Evolutionary conservation across 2,888 invertebrate species (phyloP), one percentile per base, ranked within the genome.

Genomic region (Phasia obesa): DNA sequence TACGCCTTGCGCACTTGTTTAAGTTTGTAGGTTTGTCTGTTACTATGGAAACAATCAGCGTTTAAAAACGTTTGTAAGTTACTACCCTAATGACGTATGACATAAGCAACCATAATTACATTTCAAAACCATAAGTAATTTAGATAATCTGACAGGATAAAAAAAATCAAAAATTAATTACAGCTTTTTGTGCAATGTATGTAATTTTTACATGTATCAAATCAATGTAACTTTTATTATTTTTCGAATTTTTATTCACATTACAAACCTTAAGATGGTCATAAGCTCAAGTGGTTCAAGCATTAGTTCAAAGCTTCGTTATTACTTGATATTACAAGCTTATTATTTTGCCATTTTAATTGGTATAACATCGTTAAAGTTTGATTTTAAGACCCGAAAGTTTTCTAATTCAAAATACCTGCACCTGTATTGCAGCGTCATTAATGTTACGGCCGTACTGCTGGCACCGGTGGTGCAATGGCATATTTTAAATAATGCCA

Each of bases 361-460:
- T 53, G 79, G 79, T 13, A 67, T 74, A 2, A 60, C 47, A 35
- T 73, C 79, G 11, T 19, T 73, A 11, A 59, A 67, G 7, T 79
- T 79, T 38, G 31, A 79, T 47, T 74, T 79, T 62, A 67, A 79
- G 53, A 53, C 5, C 1, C 23, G n/a, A 7, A 79, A 62, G 47
- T 60, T 73, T 11, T 38, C 11, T 0, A 17, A 17, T 15, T 67
- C 65, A 4, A 65, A 67, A 67, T 19, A 15, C 15, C 15, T 60
- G 2, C 6, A 35, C 2, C 2, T 62, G 0, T 67, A 79, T 35
- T 60, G 44, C n/a, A 23, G n/a, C 4, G 1, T 53, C 1, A 31
- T 4, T n/a, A 74, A 74, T 47, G 11, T 35, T 2, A n/a, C 13
- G 0, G 2, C 53, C 0, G 0, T 79, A 5, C 0, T 73, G 2